Evolutionary conservation across 2,113 vertebrate genomes (phyloP).

Genomic region (Okapia johnstoni): DNA sequence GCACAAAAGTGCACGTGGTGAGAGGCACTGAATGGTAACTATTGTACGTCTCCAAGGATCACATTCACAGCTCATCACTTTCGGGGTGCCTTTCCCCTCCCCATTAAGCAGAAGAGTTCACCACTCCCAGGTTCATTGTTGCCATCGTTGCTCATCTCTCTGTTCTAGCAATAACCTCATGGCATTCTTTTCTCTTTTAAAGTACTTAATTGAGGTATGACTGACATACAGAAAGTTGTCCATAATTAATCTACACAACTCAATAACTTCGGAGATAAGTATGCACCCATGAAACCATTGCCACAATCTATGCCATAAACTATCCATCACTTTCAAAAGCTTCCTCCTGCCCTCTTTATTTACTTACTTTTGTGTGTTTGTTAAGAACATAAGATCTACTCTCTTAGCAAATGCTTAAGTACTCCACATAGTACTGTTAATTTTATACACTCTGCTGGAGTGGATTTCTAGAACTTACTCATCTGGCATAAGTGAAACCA

Average conservation of each 20-base stretch:
- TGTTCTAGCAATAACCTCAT: not conserved
- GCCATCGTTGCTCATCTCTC: not conserved
- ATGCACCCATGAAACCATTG: fast-evolving
- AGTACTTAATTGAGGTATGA: not conserved
- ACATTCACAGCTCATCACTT: not conserved
- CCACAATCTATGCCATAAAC: not conserved
- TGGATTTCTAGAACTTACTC: not conserved
- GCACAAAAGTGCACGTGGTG: fast-evolving
- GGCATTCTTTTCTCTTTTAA: not conserved
- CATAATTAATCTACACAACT: not conserved
- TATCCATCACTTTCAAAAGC: not conserved
- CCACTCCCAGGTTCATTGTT: no score
- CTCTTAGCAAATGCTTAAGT: not conserved
- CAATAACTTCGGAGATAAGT: not conserved
- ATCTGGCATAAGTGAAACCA: not conserved
- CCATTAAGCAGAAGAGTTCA: not conserved
- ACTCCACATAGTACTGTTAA: not conserved
- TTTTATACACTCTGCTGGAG: not conserved
- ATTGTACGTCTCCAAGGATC: not conserved
- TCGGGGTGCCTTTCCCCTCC: not conserved
- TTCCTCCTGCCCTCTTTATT: not conserved
- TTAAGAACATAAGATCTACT: not conserved
- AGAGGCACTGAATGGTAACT: not conserved
- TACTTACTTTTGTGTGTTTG: not conserved
- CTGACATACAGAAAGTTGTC: not conserved